Percentiles rank a stretch among this genome's conserved stretches.
These are phyloP conservation scores for Anoplopoma fimbria DNA, from an alignment of 2,113 vertebrate genomes.

Conservation along the genomic window DNA sequence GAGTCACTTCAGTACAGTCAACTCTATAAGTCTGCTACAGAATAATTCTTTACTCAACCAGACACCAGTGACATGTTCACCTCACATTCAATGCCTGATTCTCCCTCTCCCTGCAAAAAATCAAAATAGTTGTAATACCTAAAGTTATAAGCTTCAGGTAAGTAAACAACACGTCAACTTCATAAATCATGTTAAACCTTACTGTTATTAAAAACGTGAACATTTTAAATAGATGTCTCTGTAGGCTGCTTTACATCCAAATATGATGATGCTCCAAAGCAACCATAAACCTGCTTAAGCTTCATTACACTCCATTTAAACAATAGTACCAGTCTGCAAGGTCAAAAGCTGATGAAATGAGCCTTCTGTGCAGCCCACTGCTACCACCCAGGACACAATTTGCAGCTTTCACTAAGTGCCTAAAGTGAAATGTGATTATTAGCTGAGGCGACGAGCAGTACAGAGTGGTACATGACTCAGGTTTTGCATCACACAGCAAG, in stretches of 20 bases:
- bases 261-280: slow-evolving; percentile 17
- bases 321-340: slow-evolving; percentile 35
- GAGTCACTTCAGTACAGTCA: slow-evolving; percentile 1
- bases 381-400: slow-evolving; percentile 22
- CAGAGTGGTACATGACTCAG: neutral
- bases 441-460: slow-evolving; percentile 1
- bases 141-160: neutral
- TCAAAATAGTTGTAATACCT: slow-evolving; percentile 2
- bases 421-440: slow-evolving; percentile 38
- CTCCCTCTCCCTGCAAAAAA: neutral
- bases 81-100: neutral
- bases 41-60: neutral
- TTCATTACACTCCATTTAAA: slow-evolving; percentile 48
- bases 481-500: slow-evolving; percentile 3
- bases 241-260: slow-evolving; percentile 7
- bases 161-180: neutral
- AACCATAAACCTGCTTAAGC: slow-evolving; percentile 27
- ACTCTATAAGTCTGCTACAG: neutral
- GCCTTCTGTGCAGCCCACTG: slow-evolving; percentile 25
- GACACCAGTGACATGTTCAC: neutral
- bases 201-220: neutral
- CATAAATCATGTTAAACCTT: slow-evolving; percentile 4
- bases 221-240: slow-evolving; percentile 1
- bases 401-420: slow-evolving; percentile 26
- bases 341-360: slow-evolving; percentile 39